phyloP scores from a whole-genome alignment of 2,113 vertebrate genomes.

The Serinus canaria region DNA sequence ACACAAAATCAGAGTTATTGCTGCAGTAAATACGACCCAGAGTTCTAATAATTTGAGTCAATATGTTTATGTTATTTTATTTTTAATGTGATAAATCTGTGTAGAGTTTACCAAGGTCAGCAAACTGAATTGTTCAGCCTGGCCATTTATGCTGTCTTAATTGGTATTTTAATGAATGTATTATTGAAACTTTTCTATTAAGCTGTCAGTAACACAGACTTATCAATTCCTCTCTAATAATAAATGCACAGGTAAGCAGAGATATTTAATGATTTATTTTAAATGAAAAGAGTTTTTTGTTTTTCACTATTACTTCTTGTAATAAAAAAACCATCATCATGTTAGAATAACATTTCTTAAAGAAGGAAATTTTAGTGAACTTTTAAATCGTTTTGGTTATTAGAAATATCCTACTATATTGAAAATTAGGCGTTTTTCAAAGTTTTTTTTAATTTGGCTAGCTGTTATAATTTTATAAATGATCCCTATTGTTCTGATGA shows the following conservation, averaged over 20 bases:
- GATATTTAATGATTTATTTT: neutral
- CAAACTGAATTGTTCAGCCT: neutral
- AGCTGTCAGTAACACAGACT: neutral
- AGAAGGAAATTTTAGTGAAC: neutral
- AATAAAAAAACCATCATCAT: neutral
- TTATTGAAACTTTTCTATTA: neutral
- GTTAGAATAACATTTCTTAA: neutral
- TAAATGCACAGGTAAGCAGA: neutral
- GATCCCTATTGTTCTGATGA: neutral
- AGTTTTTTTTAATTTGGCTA: neutral
- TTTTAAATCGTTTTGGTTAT: accelerated
- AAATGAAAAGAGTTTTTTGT: accelerated
- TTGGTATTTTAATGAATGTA: neutral
- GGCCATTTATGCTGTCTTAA: accelerated
- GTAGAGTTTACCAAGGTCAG: neutral
- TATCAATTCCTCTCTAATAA: neutral
- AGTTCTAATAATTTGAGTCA: neutral
- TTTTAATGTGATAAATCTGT: neutral
- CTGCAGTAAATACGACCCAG: neutral
- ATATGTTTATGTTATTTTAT: neutral
- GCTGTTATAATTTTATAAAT: neutral
- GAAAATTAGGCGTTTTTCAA: neutral
- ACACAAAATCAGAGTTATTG: neutral
- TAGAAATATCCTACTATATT: neutral
- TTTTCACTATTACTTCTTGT: neutral